Evolutionary conservation across 2,113 vertebrate species (phyloP).

Genomic region (Leuciscus idus): DNA sequence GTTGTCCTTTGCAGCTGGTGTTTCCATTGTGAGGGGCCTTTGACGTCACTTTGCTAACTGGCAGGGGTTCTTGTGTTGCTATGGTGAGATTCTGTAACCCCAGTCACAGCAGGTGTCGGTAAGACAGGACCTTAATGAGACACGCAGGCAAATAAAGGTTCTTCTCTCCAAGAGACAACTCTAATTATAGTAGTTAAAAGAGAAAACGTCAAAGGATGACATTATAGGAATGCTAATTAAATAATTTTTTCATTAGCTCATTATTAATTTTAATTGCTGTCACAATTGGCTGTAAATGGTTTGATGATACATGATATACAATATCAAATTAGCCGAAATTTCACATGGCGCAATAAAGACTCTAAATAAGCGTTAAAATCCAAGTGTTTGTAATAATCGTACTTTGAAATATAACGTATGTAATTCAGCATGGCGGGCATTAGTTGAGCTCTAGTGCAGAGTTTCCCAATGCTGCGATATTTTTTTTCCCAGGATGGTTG

Average conservation of each 20-base stretch:
- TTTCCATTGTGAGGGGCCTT: conserved; percentile 16
- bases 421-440: too few relatives aligned
- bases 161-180: background rate
- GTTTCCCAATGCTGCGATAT: too few relatives aligned
- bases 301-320: background rate
- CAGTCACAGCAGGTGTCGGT: background rate
- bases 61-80: conserved; percentile 44
- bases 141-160: conserved; percentile 2
- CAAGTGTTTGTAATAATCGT: background rate
- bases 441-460: too few relatives aligned
- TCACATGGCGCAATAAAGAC: background rate
- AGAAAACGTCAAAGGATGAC: background rate
- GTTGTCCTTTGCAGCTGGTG: background rate
- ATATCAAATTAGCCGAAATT: background rate
- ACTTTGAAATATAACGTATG: too few relatives aligned
- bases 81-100: conserved; percentile 32
- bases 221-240: conserved; percentile 6
- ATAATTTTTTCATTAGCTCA: too few relatives aligned
- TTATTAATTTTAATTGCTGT: background rate
- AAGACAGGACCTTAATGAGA: conserved; percentile 32
- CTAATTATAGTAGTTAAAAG: background rate
- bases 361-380: background rate
- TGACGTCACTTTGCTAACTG: conserved; percentile 37
- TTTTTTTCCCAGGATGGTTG: too few relatives aligned
- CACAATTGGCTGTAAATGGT: background rate